Evolutionary conservation across 2,113 vertebrate genomes (phyloP), one percentile per base, ranked within the genome.

Genomic region (Triplophysa dalaica): DNA sequence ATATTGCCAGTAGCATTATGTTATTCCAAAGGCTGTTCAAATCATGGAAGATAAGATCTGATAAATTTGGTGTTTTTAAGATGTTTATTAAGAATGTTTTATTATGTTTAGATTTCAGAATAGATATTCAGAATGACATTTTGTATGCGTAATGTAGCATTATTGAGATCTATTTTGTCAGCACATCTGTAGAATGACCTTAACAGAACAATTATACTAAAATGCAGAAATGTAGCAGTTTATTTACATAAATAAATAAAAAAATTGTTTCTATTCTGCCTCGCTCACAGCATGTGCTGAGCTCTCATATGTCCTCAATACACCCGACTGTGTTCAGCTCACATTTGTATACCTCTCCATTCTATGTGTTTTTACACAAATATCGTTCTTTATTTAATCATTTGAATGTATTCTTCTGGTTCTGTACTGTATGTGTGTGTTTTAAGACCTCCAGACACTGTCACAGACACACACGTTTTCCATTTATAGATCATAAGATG

Each of bases 401-500:
- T 52, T 56, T 38, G 14, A 19, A 16, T 41, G 19, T 60, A 19
- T 43, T 22, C 2, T 74, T 3, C 41, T 2, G 29, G 33, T 11
- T 5, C 5, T 58, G 48, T 14, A 52, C 41, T 52, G 50, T 29
- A 38, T 41, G 22, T 70, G 29, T 79, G 67, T 52, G 21, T 72
- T 45, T 56, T 45, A 58, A 2, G n/a, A 58, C 58, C 8, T 3
- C 16, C 68, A 72, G 58, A 17, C 61, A 58, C 41, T 12, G 61
- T 70, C 75, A 66, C 67, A 72, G 48, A 77, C 72, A 70, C 61
- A 33, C 73, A 78, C 72, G 29, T 70, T 77, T 75, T 80, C 84
- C 78, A 76, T 86, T 85, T 86, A 84, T 87, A 87, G 84, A 70
- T 73, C 65, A 64, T 33, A 21, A 76, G 75, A 76, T 54, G 45